Conservation (phyloP, 2,888 invertebrate species). For the Agonopterix heracliana region DNA sequence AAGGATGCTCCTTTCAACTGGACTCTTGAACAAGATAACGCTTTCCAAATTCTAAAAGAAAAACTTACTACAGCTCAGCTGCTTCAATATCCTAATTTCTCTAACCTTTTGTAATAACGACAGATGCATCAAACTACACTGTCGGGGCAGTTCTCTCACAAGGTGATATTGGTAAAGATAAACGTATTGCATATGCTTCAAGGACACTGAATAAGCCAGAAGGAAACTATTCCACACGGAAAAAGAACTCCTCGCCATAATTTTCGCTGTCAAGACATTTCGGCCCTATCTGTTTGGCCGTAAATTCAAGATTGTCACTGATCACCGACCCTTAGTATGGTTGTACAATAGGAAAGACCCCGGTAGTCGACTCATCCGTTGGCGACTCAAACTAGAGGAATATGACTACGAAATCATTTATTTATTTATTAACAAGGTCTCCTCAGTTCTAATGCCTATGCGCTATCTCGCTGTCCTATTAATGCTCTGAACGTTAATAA, state of each 20-base stretch:
- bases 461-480: background rate
- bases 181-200: slow-evolving; percentile 1
- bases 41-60: slow-evolving; percentile 8
- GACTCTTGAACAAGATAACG: slow-evolving; percentile 6
- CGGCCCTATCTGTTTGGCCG: slow-evolving; percentile 9
- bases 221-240: slow-evolving; percentile 12
- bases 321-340: background rate
- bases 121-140: slow-evolving; percentile 2
- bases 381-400: slow-evolving; percentile 2
- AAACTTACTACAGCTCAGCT: slow-evolving; percentile 5
- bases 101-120: background rate
- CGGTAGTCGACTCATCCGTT: background rate
- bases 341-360: slow-evolving; percentile 1
- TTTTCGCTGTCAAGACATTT: slow-evolving; percentile 11
- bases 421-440: slow-evolving; percentile 1
- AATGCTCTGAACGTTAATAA: background rate
- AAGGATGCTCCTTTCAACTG: slow-evolving; percentile 7
- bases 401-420: slow-evolving; percentile 1
- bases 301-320: slow-evolving; percentile 2
- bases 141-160: slow-evolving; percentile 4
- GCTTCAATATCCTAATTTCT: slow-evolving; percentile 7
- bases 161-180: background rate
- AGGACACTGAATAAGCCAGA: slow-evolving; percentile 8
- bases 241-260: slow-evolving; percentile 12
- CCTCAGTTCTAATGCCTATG: background rate